Evolutionary conservation across 2,797 vertebrate species (phyloP).

Genomic region (Heliangelus exortis): DNA sequence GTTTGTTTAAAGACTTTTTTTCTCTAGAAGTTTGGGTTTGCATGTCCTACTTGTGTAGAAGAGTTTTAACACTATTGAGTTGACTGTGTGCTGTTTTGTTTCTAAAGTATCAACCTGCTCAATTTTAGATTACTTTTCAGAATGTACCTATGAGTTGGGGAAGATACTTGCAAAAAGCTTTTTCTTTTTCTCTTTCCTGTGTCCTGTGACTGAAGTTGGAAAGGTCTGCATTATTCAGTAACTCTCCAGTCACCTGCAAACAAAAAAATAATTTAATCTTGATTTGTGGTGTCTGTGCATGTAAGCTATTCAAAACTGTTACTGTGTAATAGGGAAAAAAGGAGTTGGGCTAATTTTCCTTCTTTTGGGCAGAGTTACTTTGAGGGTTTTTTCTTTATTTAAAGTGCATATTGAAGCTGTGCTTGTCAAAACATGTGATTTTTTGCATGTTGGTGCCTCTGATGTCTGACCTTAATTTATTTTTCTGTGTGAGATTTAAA

Average conservation of each 20-base stretch:
- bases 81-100: neutral
- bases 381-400: neutral
- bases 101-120: neutral
- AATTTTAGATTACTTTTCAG: slow-evolving; percentile 1
- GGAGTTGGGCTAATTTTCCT: neutral
- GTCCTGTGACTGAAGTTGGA: neutral
- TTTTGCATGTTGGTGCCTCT: neutral
- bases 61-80: neutral
- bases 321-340: fast-evolving
- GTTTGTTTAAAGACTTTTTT: neutral
- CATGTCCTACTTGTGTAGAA: neutral
- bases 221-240: neutral
- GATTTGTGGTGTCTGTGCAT: neutral
- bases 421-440: neutral
- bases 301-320: neutral
- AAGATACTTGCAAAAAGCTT: neutral
- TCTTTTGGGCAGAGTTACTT: neutral
- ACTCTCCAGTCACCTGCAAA: neutral
- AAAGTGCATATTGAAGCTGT: neutral
- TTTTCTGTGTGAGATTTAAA: neutral
- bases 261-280: neutral
- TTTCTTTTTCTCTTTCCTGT: neutral
- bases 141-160: neutral
- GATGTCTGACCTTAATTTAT: neutral
- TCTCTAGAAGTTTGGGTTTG: neutral